Percentiles rank a stretch among this genome's conserved stretches.
phyloP scores from a whole-genome alignment of 2,797 vertebrate genomes.

The Eulemur albifrons region DNA sequence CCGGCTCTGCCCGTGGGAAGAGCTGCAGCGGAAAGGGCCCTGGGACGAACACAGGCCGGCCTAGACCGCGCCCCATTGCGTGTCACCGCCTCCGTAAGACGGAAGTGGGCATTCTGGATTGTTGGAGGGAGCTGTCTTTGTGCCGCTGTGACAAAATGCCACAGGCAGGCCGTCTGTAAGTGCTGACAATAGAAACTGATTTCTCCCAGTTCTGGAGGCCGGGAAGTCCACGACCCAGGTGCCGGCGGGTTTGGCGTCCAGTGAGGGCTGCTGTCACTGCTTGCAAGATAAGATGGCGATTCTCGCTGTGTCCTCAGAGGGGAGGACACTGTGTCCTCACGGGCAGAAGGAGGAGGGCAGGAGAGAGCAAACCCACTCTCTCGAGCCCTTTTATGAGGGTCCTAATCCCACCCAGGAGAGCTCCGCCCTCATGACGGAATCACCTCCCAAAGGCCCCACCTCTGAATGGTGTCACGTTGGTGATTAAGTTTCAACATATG shows the following conservation, averaged over 20 bases:
- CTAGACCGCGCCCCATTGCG: rapidly evolving
- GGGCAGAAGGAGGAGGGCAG: background rate
- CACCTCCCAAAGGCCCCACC: background rate
- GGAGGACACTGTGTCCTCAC: background rate
- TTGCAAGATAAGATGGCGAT: background rate
- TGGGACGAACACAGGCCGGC: background rate
- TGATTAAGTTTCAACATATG: background rate
- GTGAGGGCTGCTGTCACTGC: background rate
- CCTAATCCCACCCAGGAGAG: background rate
- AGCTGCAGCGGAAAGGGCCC: background rate
- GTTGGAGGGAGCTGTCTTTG: too few relatives aligned
- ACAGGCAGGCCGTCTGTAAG: background rate
- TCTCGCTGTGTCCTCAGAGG: background rate
- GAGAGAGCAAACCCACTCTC: too few relatives aligned
- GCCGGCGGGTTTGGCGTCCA: background rate
- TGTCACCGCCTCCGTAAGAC: background rate
- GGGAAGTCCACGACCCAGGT: background rate
- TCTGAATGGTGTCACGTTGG: background rate
- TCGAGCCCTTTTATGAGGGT: background rate
- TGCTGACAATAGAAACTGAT: background rate
- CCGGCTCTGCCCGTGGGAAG: background rate
- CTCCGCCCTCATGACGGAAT: background rate
- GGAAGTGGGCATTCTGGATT: background rate
- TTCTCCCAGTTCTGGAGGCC: background rate
- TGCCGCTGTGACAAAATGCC: background rate